Evolutionary conservation across 2,888 invertebrate genomes (phyloP), one percentile per base, ranked within the genome.

Genomic region (Oasisia sp.): DNA sequence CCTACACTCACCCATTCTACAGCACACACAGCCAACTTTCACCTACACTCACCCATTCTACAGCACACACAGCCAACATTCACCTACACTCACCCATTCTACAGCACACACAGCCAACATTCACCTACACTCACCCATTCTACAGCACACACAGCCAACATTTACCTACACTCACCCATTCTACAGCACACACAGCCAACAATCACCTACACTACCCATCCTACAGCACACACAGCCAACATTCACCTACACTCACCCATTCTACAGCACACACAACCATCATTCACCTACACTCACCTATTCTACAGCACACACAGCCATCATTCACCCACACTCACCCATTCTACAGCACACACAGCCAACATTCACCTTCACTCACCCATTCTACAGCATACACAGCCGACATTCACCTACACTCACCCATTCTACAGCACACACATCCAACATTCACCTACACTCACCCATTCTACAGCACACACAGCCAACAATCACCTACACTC

Each of bases 401-500:
- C 38, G 4, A 74, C n/a, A 74, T 74, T 50, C 58, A 74, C 14
- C 27, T 74, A 32, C n/a, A 38, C 94, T 94, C 93, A 96, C 96
- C 96, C 94, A 95, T 94, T 94, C 96, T 94, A 14, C 96, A 95
- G 7, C 95, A 95, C 9, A 96, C 96, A 2, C 27, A 74, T 1
- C 38, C 38, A 38, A 74, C n/a, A 74, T 74, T 50, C 58, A 74
- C 14, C 27, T 74, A 32, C n/a, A 38, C 94, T 94, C 93, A 96
- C 96, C 96, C 94, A 95, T 94, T 94, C 96, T 94, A 14, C 96
- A 95, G 7, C 95, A 95, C 9, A 96, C 96, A 2, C 38, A 38
- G 38, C 38, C 27, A 74, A 74, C n/a, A 74, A 27, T 50, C 58
- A 74, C 3, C 27, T 74, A 32, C n/a, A 38, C 94, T 94, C 93